phyloP scores from a whole-genome alignment of 2,113 vertebrate genomes.

The Amazona guildingii region DNA sequence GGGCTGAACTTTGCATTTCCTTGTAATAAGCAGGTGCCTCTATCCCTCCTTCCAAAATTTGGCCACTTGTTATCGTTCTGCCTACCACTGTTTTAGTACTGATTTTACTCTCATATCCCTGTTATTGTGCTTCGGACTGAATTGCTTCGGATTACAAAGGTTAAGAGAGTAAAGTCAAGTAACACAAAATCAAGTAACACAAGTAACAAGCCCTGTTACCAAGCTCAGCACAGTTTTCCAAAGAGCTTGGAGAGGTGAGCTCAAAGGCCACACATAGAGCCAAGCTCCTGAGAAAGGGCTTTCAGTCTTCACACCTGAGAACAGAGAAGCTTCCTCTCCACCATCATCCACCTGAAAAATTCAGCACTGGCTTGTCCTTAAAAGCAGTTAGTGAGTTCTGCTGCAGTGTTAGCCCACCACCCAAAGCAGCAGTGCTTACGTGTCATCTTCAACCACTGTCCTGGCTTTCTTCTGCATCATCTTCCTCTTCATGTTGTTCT shows the following conservation, averaged over 20 bases:
- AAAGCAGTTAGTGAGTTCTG: not conserved
- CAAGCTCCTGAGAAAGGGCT: not conserved
- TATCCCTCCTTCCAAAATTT: not conserved
- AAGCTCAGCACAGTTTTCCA: not conserved
- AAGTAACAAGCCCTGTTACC: not conserved
- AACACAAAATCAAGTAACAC: not conserved
- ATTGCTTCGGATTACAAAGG: not conserved
- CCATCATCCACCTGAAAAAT: not conserved
- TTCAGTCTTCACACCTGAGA: not conserved
- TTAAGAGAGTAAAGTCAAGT: not conserved
- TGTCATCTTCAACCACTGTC: not conserved
- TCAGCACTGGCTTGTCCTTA: not conserved
- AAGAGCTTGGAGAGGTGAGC: not conserved
- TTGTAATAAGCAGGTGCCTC: not conserved
- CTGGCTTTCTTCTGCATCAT: constrained; percentile 51
- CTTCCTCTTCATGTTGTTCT: constrained; percentile 60
- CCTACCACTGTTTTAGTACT: not conserved
- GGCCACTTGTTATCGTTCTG: not conserved
- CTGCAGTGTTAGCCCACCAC: not conserved
- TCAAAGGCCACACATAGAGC: not conserved
- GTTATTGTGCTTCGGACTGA: not conserved
- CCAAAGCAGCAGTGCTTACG: constrained; percentile 35
- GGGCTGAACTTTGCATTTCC: not conserved
- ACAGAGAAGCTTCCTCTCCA: not conserved
- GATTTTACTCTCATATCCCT: not conserved